phyloP scores from a whole-genome alignment of 2,888 invertebrate species.

The Drosophila tanythrix region DNA sequence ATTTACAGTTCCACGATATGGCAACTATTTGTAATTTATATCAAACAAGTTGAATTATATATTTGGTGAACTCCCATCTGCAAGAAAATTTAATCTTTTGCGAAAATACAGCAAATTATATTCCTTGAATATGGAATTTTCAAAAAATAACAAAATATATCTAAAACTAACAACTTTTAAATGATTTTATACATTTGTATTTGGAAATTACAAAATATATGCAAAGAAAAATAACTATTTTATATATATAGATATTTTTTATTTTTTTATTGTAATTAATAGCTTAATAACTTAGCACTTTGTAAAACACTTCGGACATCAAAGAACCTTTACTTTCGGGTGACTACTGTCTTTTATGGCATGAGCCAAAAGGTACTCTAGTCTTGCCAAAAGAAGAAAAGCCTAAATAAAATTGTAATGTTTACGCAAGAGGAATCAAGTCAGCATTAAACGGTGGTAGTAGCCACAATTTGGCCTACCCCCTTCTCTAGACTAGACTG shows the following conservation, averaged over 20 bases:
- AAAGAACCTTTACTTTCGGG: background rate
- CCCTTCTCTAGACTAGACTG: background rate
- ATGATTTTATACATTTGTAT: background rate
- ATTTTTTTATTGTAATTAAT: background rate
- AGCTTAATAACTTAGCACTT: background rate
- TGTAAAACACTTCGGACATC: background rate
- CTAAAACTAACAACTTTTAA: background rate
- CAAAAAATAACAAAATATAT: rapidly evolving
- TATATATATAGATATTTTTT: background rate
- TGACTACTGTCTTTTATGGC: background rate
- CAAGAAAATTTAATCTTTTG: rapidly evolving
- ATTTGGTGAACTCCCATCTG: too few species aligned
- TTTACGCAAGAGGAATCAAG: slow-evolving; percentile 71
- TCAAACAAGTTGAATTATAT: too few species aligned
- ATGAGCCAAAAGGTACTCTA: background rate
- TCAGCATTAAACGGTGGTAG: slow-evolving; percentile 65
- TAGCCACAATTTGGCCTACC: slow-evolving; percentile 9
- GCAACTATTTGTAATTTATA: background rate
- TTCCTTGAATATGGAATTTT: background rate
- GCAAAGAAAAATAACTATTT: too few species aligned
- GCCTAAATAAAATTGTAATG: slow-evolving; percentile 25
- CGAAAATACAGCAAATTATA: background rate
- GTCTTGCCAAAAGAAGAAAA: slow-evolving; percentile 3
- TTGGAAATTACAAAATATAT: too few species aligned
- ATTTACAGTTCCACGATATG: background rate